Conservation (phyloP, 2,797 vertebrate species). For the Liparis tanakae region DNA sequence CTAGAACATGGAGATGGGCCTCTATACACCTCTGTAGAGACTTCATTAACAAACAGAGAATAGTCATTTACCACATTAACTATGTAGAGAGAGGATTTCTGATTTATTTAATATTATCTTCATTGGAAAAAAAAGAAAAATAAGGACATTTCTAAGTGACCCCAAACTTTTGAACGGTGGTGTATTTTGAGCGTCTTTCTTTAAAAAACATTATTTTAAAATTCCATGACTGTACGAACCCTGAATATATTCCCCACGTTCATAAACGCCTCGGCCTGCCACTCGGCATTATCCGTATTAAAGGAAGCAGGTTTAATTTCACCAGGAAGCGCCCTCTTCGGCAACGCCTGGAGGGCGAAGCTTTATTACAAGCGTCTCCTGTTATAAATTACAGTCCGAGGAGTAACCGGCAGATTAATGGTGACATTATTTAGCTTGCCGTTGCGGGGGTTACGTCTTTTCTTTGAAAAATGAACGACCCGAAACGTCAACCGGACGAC, state of each 20-base stretch:
- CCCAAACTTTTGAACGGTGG: too few relatives aligned
- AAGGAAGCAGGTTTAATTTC: constrained; percentile 74
- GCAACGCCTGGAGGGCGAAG: constrained; percentile 49
- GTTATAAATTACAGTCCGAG: constrained; percentile 68
- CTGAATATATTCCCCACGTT: constrained; percentile 1
- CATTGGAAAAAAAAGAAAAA: too few relatives aligned
- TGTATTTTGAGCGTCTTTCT: too few relatives aligned
- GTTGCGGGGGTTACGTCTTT: constrained; percentile 39
- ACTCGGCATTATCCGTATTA: constrained; percentile 54
- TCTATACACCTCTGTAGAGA: too few relatives aligned
- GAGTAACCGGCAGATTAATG: constrained; percentile 54
- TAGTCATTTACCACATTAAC: too few relatives aligned
- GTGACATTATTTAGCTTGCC: constrained; percentile 43
- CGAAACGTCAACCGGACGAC: constrained; percentile 33
- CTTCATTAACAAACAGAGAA: too few relatives aligned
- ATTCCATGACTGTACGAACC: too few relatives aligned
- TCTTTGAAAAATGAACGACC: constrained; percentile 35
- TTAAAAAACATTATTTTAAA: too few relatives aligned
- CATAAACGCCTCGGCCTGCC: constrained; percentile 29
- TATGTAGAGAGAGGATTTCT: too few relatives aligned
- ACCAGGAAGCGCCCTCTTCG: constrained; percentile 57
- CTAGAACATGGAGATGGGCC: too few relatives aligned
- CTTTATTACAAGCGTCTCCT: constrained; percentile 78
- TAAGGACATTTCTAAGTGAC: too few relatives aligned
- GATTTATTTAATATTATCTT: too few relatives aligned